Conservation (phyloP, 2,797 vertebrate genomes). For the Vipera latastei region DNA sequence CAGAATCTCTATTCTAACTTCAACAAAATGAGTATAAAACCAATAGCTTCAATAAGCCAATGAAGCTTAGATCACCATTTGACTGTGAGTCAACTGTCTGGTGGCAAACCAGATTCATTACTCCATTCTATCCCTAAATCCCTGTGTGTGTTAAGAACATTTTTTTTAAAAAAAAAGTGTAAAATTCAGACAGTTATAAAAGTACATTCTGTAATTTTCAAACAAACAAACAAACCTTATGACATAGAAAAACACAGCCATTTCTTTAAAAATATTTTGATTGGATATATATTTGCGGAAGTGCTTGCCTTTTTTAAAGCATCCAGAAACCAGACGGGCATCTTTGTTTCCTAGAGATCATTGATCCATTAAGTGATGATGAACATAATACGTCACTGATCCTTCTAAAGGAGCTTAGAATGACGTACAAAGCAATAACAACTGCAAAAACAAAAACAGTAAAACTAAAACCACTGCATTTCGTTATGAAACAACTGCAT, state of each 20-base stretch:
- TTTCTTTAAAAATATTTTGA: conserved; percentile 67
- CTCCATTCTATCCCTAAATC: conserved; percentile 56
- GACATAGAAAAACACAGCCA: conserved; percentile 61
- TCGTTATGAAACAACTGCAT: not conserved
- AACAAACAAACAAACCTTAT: conserved; percentile 64
- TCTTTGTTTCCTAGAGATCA: not conserved
- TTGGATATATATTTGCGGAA: conserved; percentile 56
- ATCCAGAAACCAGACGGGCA: not conserved
- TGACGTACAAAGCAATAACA: not conserved
- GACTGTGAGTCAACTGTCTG: not conserved
- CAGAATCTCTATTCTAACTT: conserved; percentile 54
- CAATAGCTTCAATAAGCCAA: conserved; percentile 57
- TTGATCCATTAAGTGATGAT: not conserved
- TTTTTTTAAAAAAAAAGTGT: not conserved
- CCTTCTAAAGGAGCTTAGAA: not conserved
- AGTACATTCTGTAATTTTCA: conserved; percentile 71
- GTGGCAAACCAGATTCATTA: conserved; percentile 29
- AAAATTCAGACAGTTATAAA: conserved; percentile 60
- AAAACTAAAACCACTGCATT: not conserved
- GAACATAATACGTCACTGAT: not conserved
- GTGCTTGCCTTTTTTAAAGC: not conserved
- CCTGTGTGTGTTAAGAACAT: conserved; percentile 25
- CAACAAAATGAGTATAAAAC: conserved; percentile 50
- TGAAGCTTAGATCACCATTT: conserved; percentile 59
- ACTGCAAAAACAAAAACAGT: not conserved